Conservation (phyloP, 2,113 vertebrate species). For the Forbesichthys agassizii region DNA sequence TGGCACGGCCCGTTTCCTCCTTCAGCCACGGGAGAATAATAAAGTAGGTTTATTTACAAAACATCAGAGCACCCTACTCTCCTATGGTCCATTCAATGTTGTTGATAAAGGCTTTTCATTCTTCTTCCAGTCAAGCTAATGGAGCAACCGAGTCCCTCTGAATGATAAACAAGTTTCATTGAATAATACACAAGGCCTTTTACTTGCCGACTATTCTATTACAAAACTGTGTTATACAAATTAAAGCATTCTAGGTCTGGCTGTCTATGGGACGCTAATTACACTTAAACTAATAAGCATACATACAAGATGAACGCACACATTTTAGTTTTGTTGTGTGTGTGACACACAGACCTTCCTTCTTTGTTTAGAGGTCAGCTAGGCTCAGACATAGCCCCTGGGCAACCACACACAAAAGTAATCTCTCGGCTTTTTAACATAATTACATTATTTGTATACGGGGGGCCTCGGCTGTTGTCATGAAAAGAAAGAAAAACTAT, state of each 20-base stretch:
- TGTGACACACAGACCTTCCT: not conserved
- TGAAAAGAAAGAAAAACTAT: not conserved
- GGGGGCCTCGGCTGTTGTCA: conserved; percentile 3
- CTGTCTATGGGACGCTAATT: conserved; percentile 5
- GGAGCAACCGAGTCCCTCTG: conserved; percentile 56
- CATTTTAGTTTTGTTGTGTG: not conserved
- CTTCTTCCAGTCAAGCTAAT: conserved; percentile 59
- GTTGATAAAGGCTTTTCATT: conserved; percentile 58
- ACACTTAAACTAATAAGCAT: conserved; percentile 6
- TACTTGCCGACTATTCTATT: conserved; percentile 37
- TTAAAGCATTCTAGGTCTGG: conserved; percentile 18
- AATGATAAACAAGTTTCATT: conserved; percentile 58
- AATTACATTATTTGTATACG: not conserved
- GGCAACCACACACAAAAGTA: conserved; percentile 5
- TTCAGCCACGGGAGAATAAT: not conserved
- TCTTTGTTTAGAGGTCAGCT: conserved; percentile 23
- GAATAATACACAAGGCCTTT: conserved; percentile 53
- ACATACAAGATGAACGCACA: conserved; percentile 6
- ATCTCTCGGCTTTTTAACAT: not conserved
- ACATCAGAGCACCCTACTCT: conserved; percentile 33
- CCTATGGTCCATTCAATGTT: conserved; percentile 48
- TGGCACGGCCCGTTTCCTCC: not conserved
- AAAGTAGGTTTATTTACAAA: not conserved
- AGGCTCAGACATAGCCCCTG: not conserved
- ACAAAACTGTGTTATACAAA: conserved; percentile 59